These are phyloP conservation scores for Pogonocichla stellata DNA, from an alignment of 2,113 vertebrate species.

Conservation along the genomic window DNA sequence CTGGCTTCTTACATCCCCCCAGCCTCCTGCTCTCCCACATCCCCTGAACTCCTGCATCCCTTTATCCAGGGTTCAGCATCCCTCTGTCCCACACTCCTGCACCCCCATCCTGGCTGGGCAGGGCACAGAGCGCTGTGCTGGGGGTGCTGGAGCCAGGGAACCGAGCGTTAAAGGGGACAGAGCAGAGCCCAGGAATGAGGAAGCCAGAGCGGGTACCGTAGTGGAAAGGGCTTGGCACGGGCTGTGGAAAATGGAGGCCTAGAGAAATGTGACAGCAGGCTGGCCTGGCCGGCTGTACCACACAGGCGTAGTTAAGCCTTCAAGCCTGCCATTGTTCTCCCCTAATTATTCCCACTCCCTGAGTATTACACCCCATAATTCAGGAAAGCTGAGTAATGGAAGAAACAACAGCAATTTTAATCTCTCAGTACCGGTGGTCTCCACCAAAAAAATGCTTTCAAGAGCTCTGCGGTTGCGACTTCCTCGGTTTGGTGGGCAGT, in stretches of 20 bases:
- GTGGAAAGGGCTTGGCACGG: conserved; percentile 44
- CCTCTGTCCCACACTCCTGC: not conserved
- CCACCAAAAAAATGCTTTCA: conserved; percentile 63
- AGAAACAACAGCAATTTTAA: conserved; percentile 75
- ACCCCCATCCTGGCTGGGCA: rapidly evolving
- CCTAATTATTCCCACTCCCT: conserved; percentile 73
- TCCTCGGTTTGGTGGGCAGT: conserved; percentile 52
- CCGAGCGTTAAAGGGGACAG: not conserved
- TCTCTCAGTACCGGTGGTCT: conserved; percentile 72
- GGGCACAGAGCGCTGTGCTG: rapidly evolving
- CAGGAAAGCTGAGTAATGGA: conserved; percentile 76
- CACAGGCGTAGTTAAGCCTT: conserved; percentile 53
- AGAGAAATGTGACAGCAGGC: conserved; percentile 57
- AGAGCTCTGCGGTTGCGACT: conserved; percentile 55
- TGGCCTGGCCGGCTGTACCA: conserved; percentile 43
- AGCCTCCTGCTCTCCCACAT: not conserved
- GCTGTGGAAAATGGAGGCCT: conserved; percentile 56
- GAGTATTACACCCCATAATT: conserved; percentile 76
- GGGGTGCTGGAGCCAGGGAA: not conserved
- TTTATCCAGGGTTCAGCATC: not conserved
- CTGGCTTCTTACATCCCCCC: not conserved
- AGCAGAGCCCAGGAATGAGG: conserved; percentile 33
- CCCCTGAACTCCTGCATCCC: not conserved
- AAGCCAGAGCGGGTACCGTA: not conserved
- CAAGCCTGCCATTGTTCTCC: conserved; percentile 71